These are phyloP conservation scores for Calliscelio sp. DNA, from an alignment of 2,888 invertebrate species.

Conservation along the genomic window DNA sequence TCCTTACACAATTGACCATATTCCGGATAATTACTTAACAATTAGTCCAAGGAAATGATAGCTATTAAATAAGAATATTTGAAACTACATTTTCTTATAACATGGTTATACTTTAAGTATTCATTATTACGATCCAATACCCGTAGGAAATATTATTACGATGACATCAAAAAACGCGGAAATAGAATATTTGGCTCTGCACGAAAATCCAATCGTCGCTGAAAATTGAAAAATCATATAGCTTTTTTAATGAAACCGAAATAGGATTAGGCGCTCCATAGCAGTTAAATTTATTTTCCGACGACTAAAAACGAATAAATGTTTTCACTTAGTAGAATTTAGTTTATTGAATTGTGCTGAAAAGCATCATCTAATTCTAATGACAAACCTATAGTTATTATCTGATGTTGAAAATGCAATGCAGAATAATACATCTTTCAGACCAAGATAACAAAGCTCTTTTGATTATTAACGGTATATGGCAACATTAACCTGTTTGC, in stretches of 20 bases:
- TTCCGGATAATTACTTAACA: not conserved
- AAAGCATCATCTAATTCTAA: no score
- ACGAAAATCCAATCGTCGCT: slow-evolving; percentile 19
- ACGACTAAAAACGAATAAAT: slow-evolving; percentile 13
- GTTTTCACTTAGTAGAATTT: no score
- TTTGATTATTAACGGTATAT: slow-evolving; percentile 17
- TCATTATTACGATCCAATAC: not conserved
- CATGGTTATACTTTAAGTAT: not conserved
- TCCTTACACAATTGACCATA: slow-evolving; percentile 11
- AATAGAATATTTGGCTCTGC: slow-evolving; percentile 3
- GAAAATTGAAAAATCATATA: slow-evolving; percentile 28
- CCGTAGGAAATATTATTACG: not conserved
- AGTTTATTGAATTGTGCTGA: no score
- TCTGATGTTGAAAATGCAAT: no score
- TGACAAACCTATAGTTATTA: no score
- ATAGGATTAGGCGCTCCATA: slow-evolving; percentile 22
- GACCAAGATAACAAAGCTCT: not conserved
- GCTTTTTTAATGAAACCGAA: slow-evolving; percentile 34
- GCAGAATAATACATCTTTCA: not conserved
- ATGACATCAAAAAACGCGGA: not conserved
- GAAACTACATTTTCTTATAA: not conserved
- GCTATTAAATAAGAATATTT: not conserved
- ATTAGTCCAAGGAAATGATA: not conserved
- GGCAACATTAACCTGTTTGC: slow-evolving; percentile 1
- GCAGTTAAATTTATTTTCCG: not conserved